phyloP scores from a whole-genome alignment of 1,140 invertebrate genomes.

The Pteromalus puparum region DNA sequence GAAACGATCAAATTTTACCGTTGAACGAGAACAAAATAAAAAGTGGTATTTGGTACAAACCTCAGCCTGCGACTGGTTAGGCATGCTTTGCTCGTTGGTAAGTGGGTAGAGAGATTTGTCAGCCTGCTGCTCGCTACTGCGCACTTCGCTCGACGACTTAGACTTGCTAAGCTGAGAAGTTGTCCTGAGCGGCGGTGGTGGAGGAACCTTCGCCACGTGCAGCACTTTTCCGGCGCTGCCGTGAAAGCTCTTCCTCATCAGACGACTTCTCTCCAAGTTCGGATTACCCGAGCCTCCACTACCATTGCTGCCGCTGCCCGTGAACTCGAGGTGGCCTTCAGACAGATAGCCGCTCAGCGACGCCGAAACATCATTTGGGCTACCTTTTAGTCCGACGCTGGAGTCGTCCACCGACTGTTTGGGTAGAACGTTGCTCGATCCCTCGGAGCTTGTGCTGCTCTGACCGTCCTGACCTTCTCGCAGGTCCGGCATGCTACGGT shows the following conservation, averaged over 20 bases:
- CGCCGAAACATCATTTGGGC: constrained; percentile 73
- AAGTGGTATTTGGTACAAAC: not conserved
- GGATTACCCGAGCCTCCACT: constrained; percentile 81
- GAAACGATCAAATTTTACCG: not conserved
- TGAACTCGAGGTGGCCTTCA: constrained; percentile 89
- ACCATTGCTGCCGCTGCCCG: constrained; percentile 70
- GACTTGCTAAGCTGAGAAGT: constrained; percentile 87
- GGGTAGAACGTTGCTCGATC: constrained; percentile 73
- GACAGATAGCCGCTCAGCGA: constrained; percentile 88
- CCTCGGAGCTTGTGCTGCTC: constrained; percentile 57
- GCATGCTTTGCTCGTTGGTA: constrained; percentile 63
- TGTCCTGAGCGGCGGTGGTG: constrained; percentile 89
- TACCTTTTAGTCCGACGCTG: constrained; percentile 79
- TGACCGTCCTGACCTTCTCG: constrained; percentile 82
- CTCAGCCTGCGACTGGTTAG: constrained; percentile 59
- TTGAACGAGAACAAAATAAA: too few species aligned
- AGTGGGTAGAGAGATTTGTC: constrained; percentile 75
- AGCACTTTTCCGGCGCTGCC: constrained; percentile 87
- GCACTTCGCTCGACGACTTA: constrained; percentile 80
- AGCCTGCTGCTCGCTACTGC: constrained; percentile 74
- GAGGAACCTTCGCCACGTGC: constrained; percentile 89
- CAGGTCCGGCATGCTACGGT: constrained; percentile 93
- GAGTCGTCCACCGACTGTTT: constrained; percentile 85
- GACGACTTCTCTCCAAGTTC: constrained; percentile 88
- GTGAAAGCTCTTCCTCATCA: constrained; percentile 93